Percentiles rank a stretch among this genome's conserved stretches.
phyloP scores from a whole-genome alignment of 1,140 invertebrate genomes.

The Cecropterus lyciades region DNA sequence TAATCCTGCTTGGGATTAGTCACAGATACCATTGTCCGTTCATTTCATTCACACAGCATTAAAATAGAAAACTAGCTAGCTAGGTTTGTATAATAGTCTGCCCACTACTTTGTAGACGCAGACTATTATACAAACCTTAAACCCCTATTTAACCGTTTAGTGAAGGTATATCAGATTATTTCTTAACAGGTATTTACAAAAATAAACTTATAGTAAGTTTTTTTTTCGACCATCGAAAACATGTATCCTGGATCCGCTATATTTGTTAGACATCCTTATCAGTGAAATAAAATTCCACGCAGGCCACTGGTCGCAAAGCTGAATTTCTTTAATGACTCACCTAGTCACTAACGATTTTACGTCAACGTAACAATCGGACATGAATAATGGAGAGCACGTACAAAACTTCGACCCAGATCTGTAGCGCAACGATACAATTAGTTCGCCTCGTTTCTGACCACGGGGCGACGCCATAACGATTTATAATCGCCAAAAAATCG shows the following conservation, averaged over 20 bases:
- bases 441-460: conserved; percentile 48
- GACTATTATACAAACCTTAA: too few relatives aligned
- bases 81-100: too few relatives aligned
- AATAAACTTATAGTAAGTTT: too few relatives aligned
- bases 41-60: too few relatives aligned
- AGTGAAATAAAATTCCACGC: conserved; percentile 55
- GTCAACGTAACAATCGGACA: conserved; percentile 68
- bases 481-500: conserved; percentile 39
- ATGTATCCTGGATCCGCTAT: too few relatives aligned
- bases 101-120: too few relatives aligned
- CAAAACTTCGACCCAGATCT: conserved; percentile 65
- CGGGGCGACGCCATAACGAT: conserved; percentile 36
- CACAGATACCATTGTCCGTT: too few relatives aligned
- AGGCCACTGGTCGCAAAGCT: conserved; percentile 51
- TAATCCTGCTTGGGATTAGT: too few relatives aligned
- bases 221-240: too few relatives aligned
- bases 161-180: too few relatives aligned
- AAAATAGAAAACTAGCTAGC: too few relatives aligned
- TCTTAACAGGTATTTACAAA: too few relatives aligned
- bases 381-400: conserved; percentile 77
- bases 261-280: conserved; percentile 49
- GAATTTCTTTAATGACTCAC: conserved; percentile 80
- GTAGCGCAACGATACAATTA: conserved; percentile 42
- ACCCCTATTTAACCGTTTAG: neutral
- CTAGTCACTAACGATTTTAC: conserved; percentile 70